These are phyloP conservation scores for Hirtodrosophila duncani DNA, from an alignment of 2,888 invertebrate species.

Conservation along the genomic window DNA sequence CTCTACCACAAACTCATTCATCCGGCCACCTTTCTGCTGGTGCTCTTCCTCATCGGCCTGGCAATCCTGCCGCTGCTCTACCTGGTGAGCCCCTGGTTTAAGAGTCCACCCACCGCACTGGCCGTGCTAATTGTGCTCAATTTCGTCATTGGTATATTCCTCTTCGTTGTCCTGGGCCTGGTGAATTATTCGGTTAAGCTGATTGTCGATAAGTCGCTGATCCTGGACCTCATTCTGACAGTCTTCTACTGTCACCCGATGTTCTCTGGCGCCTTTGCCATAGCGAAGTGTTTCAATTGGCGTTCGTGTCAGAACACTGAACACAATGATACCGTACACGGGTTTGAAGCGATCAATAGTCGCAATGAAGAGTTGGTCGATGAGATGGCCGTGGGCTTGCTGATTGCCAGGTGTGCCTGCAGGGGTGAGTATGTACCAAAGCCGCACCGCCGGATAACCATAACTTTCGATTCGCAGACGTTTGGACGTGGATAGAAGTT, in stretches of 20 bases:
- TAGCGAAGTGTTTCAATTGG: background rate
- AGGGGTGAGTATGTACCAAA: background rate
- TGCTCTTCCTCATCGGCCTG: conserved; percentile 8
- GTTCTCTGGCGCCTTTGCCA: background rate
- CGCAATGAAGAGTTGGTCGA: no score
- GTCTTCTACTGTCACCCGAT: background rate
- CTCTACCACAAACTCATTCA: background rate
- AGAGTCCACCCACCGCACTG: conserved; percentile 78
- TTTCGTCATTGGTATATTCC: background rate
- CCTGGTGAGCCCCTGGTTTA: conserved; percentile 79
- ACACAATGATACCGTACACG: no score
- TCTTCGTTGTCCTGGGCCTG: no score
- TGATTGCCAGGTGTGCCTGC: background rate
- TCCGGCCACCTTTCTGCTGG: background rate
- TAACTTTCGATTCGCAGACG: background rate
- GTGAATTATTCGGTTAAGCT: background rate
- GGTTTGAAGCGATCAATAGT: no score
- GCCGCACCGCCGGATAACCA: no score
- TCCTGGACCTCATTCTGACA: background rate
- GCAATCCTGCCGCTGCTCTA: conserved; percentile 10
- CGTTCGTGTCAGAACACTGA: no score
- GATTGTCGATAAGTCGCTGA: background rate
- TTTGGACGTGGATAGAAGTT: background rate
- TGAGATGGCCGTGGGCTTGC: background rate
- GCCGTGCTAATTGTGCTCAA: background rate